phyloP scores from a whole-genome alignment of 2,797 vertebrate species.

The Psittacula echo region DNA sequence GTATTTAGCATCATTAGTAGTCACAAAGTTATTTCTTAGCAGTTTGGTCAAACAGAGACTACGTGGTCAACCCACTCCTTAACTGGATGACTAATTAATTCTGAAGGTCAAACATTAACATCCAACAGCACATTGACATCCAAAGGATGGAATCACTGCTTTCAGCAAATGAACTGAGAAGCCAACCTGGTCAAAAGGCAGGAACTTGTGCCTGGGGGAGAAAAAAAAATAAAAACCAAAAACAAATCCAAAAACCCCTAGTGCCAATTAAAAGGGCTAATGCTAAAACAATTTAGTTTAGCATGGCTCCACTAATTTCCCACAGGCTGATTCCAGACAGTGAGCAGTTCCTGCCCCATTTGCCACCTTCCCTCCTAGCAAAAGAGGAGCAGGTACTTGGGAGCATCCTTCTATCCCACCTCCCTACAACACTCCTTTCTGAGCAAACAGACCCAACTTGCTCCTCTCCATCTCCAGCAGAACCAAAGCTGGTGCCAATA shows the following conservation, averaged over 20 bases:
- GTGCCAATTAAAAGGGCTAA: neutral
- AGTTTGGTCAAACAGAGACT: neutral
- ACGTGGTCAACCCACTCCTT: neutral
- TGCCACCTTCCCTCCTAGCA: neutral
- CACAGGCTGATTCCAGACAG: neutral
- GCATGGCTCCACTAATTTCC: neutral
- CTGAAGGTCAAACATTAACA: neutral
- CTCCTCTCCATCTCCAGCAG: neutral
- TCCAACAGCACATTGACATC: neutral
- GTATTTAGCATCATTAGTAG: neutral
- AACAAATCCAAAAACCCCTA: neutral
- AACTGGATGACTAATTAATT: neutral
- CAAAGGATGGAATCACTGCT: neutral
- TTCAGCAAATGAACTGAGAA: neutral
- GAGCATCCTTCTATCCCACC: neutral
- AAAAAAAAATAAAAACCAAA: neutral
- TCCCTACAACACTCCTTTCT: too few species aligned
- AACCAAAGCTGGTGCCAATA: neutral
- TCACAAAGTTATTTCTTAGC: neutral
- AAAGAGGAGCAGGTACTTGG: rapidly evolving
- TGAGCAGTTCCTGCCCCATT: rapidly evolving
- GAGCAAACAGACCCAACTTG: rapidly evolving
- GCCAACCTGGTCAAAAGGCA: neutral
- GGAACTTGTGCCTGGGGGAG: neutral
- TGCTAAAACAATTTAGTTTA: neutral